These are phyloP conservation scores for Malacoctenus gilli DNA, from an alignment of 2,797 vertebrate species.

Conservation along the genomic window DNA sequence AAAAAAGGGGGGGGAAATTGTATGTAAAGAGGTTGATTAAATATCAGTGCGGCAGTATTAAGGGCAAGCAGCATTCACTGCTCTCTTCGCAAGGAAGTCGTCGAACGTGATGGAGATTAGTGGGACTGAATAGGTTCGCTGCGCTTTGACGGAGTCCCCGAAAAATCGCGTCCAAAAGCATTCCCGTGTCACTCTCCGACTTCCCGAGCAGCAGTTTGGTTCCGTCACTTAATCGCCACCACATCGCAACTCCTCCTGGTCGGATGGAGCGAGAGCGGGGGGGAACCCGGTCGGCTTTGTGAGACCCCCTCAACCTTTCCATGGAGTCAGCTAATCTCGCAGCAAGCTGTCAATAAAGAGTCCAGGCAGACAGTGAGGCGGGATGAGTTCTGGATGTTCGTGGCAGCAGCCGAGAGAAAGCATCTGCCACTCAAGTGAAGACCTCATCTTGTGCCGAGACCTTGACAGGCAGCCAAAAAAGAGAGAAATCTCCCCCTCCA, in stretches of 20 bases:
- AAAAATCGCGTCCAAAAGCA: slow-evolving; percentile 18
- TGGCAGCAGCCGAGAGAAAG: slow-evolving; percentile 34
- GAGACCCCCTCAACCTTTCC: slow-evolving; percentile 27
- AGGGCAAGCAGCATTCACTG: not conserved
- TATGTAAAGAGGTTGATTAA: not conserved
- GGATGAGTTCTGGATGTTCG: slow-evolving; percentile 27
- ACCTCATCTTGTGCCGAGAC: slow-evolving; percentile 36
- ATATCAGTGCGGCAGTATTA: not conserved
- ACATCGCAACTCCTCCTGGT: not conserved
- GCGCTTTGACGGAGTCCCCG: slow-evolving; percentile 14
- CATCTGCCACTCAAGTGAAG: slow-evolving; percentile 34
- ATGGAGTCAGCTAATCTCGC: slow-evolving; percentile 24
- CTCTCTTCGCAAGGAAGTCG: not conserved
- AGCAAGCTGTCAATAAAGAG: slow-evolving; percentile 35
- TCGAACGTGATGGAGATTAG: slow-evolving; percentile 5
- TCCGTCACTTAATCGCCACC: slow-evolving; percentile 38
- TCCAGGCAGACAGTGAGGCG: slow-evolving; percentile 24
- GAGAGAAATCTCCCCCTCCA: slow-evolving; percentile 3
- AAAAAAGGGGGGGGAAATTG: not conserved
- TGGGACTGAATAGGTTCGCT: slow-evolving; percentile 15
- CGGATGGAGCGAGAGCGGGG: too few species aligned
- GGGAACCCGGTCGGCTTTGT: too few species aligned
- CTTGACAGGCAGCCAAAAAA: slow-evolving; percentile 48
- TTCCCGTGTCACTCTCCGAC: slow-evolving; percentile 18
- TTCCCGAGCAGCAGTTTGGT: slow-evolving; percentile 5